phyloP scores from a whole-genome alignment of 2,888 invertebrate genomes.

The Phymatocera aterrima region DNA sequence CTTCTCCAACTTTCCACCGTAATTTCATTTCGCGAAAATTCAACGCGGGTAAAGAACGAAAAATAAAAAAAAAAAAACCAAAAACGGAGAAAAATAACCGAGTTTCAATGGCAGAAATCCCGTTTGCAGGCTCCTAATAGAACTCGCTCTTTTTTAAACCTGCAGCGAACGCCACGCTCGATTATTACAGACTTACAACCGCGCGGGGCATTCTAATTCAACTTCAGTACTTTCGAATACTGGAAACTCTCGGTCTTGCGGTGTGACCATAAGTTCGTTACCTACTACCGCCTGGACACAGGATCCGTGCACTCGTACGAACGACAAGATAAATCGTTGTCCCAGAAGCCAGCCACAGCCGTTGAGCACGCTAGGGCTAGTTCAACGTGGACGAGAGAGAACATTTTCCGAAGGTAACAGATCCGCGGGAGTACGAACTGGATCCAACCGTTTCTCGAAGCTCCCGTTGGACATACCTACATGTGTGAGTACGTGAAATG shows the following conservation, averaged over 20 bases:
- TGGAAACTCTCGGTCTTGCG: not conserved
- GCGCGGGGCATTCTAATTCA: conserved; percentile 47
- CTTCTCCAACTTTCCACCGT: not conserved
- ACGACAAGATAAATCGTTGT: conserved; percentile 37
- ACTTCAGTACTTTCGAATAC: conserved; percentile 27
- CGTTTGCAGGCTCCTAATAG: too few species aligned
- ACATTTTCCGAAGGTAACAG: not conserved
- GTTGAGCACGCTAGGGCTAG: too few species aligned
- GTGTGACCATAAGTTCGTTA: conserved; percentile 31
- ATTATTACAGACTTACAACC: conserved; percentile 73
- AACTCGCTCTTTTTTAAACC: not conserved
- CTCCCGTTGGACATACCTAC: not conserved
- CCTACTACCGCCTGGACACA: conserved; percentile 10
- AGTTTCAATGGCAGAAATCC: not conserved
- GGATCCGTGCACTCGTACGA: not conserved
- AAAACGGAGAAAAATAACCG: not conserved
- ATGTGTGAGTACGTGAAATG: not conserved
- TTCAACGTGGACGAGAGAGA: not conserved
- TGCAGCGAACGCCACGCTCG: conserved; percentile 64
- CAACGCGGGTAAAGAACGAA: too few species aligned
- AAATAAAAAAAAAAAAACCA: not conserved
- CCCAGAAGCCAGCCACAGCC: not conserved
- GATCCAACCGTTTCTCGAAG: not conserved
- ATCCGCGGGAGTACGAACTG: not conserved
- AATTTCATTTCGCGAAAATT: not conserved